phyloP scores from a whole-genome alignment of 1,140 invertebrate genomes.

The Hirudo medicinalis region DNA sequence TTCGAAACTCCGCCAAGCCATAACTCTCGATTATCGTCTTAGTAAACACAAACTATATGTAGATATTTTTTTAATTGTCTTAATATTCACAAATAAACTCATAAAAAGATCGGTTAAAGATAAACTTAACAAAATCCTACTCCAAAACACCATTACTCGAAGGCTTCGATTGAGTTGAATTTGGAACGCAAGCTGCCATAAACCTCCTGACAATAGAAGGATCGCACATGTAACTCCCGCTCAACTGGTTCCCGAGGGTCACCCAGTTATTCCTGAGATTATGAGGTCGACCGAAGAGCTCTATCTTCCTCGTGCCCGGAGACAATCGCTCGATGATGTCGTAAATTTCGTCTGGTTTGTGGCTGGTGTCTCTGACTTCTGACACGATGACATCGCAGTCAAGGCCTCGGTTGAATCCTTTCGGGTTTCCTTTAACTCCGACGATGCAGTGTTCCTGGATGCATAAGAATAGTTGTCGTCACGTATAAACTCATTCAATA shows the following conservation, averaged over 20 bases:
- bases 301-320: constrained; percentile 83
- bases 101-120: too few species aligned
- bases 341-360: constrained; percentile 97
- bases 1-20: not conserved
- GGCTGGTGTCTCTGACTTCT: constrained; percentile 87
- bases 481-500: too few species aligned
- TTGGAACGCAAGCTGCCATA: constrained; percentile 53
- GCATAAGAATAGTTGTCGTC: too few species aligned
- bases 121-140: too few species aligned
- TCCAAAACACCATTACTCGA: too few species aligned
- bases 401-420: constrained; percentile 75
- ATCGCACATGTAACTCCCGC: constrained; percentile 80
- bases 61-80: too few species aligned
- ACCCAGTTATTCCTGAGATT: constrained; percentile 98
- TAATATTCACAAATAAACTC: too few species aligned
- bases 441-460: constrained; percentile 77
- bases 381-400: constrained; percentile 97
- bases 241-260: constrained; percentile 83
- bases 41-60: too few species aligned
- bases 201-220: constrained; percentile 77
- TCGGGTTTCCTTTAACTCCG: constrained; percentile 86
- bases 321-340: constrained; percentile 55
- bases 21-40: too few species aligned
- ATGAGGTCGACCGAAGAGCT: constrained; percentile 88
- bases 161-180: too few species aligned